Base-by-base conservation (phyloP, 2,113 vertebrate genomes). In the Octodon degus region DNA sequence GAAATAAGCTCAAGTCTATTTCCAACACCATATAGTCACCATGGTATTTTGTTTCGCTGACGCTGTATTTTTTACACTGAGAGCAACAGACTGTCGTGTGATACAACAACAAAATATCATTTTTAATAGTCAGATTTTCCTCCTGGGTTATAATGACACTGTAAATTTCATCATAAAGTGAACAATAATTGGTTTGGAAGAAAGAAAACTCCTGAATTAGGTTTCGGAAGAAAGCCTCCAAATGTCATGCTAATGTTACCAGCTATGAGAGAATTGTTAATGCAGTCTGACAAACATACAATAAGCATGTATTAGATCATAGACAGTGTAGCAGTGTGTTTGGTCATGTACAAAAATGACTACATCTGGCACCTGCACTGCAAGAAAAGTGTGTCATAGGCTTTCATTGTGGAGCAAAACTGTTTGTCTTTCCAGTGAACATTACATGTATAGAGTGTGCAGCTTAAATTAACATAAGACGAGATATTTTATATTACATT, bases 41-140 rank as follows among this genome's bases (percentile, higher is more conserved):
- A 86, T 4, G 1, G 25, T 90, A 60, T 86, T 94, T 97, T 53
- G 91, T 86, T 79, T 83, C 94, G 10, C 34, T 63, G 90, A 80
- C 16, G 19, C 5, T 63, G 1, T 76, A 67, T 89, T 92, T 92
- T 62, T 47, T 50, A 82, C 72, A 95, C 53, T 74, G 32, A 96
- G 95, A 91, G 3, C 7, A 93, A 40, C 2, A 85, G 80, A 86
- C 40, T 43, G 37, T 50, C 50, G 70, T 82, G 14, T 86, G 37
- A 50, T 58, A 79, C n/a, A 30, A 63, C 10, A 92, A 10, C 17
- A 94, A 94, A 86, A 80, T 72, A 67, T 19, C 7, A 6, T 53
- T 90, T 96, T 95, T 40, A 47, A 72, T 58, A 90, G 63, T 50
- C 16, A 74, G 6, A 7, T 77, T 96, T 77, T 65, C 20, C 40